Base-by-base conservation (phyloP, 1,140 invertebrate genomes). In the Copidosoma floridanum region DNA sequence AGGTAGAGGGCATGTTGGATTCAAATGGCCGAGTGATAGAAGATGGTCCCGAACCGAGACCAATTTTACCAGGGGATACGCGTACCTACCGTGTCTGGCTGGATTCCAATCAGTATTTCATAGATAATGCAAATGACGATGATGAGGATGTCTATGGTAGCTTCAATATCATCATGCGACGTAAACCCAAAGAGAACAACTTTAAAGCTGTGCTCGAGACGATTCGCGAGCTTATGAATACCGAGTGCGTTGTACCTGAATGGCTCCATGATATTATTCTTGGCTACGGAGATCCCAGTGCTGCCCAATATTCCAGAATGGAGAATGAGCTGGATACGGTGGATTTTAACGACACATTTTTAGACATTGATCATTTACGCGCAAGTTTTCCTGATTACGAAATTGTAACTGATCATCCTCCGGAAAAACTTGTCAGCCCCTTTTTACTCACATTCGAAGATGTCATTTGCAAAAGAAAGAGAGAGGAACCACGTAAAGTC, bases 141-240 rank as follows among this genome's bases (percentile, higher is more conserved):
- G 80, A 85, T 69, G 90, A 92, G 69, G 88, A 84, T 73, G 90
- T 98, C 10, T 98, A 99, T 77, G 93, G 95, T 74, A 90, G 89
- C n/a, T 99, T 99, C 75, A 99, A 99, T 76, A 89, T 99, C 26
- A 85, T 99, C 46, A 93, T 99, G 86, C 84, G 98, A 47, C 84
- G 98, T 24, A 98, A 98, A 79, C 97, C 98, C 0, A 99, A 99
- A 76, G 95, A 99, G 77, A 99, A 99, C 74, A 99, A 99, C 79
- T 99, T 99, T 75, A 95, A 99, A 81, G 97, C 97, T 1, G 98
- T 99, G 8, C 77, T 99, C 61, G 95, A 99, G 79, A 99, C 98
- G 0, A 99, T 99, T 64, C 82, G 97, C 4, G 94, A 98, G 78
- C 83, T 99, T 46, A 99, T 99, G 95, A 99, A 99, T 73, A 98